These are phyloP conservation scores for Colaptes auratus DNA, from an alignment of 2,113 vertebrate species.

Conservation along the genomic window DNA sequence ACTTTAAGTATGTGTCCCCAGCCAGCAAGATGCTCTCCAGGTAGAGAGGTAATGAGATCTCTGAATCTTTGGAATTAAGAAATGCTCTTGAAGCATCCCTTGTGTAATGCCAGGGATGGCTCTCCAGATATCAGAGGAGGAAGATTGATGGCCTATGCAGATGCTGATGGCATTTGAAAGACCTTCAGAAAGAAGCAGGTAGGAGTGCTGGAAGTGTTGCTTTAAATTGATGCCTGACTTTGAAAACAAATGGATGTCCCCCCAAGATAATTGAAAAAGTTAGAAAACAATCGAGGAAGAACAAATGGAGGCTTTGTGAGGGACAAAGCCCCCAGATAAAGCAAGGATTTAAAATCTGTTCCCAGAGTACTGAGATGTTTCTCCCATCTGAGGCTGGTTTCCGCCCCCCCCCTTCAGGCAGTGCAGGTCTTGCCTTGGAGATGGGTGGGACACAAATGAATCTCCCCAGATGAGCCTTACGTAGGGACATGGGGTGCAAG, in stretches of 20 bases:
- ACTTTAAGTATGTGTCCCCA: background rate
- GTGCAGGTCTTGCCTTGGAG: background rate
- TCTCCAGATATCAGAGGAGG: constrained; percentile 24
- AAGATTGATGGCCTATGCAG: constrained; percentile 64
- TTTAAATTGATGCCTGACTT: constrained; percentile 51
- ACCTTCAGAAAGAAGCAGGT: constrained; percentile 44
- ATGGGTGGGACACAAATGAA: background rate
- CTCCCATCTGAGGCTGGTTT: background rate
- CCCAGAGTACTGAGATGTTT: background rate
- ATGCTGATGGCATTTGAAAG: constrained; percentile 36
- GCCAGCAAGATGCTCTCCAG: background rate
- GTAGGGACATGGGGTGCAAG: background rate
- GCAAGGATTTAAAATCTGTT: background rate
- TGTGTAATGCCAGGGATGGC: background rate
- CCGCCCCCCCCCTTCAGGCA: background rate
- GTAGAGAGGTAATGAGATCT: background rate
- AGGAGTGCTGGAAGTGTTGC: background rate
- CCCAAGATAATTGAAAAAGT: constrained; percentile 49
- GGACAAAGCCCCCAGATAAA: background rate
- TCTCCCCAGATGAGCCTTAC: background rate
- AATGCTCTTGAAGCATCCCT: constrained; percentile 4
- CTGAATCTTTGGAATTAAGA: constrained; percentile 52
- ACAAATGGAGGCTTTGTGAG: background rate
- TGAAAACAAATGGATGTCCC: constrained; percentile 45
- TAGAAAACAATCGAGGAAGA: constrained; percentile 34